phyloP scores from a whole-genome alignment of 2,888 invertebrate species.

The Tanypteryx hageni region DNA sequence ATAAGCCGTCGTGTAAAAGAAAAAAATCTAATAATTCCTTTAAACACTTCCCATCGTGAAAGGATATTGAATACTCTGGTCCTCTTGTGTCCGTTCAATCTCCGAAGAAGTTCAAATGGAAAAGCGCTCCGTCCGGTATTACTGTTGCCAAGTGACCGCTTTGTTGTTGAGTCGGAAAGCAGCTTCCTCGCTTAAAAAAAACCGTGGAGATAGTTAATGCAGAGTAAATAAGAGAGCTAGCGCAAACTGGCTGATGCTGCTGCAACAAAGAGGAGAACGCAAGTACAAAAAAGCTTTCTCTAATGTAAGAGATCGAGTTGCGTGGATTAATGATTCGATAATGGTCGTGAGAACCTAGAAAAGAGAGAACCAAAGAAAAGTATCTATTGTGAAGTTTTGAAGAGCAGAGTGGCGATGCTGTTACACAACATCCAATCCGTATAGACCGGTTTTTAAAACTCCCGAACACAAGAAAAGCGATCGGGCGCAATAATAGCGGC shows the following conservation, averaged over 20 bases:
- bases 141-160: neutral
- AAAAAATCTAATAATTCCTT: neutral
- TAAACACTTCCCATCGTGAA: neutral
- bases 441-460: neutral
- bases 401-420: neutral
- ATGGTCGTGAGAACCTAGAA: constrained; percentile 26
- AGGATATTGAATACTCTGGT: neutral
- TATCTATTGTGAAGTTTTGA: neutral
- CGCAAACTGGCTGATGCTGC: neutral
- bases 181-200: constrained; percentile 16
- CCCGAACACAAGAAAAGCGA: neutral
- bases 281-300: neutral
- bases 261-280: neutral
- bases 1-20: neutral
- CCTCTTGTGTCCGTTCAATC: neutral
- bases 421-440: neutral
- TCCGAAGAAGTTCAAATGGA: neutral
- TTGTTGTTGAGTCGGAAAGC: constrained; percentile 8
- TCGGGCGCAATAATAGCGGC: constrained; percentile 1
- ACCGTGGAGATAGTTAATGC: constrained; percentile 37
- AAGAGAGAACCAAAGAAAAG: neutral
- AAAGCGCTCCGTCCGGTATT: neutral
- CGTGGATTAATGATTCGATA: constrained; percentile 56
- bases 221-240: constrained; percentile 42
- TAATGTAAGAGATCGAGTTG: constrained; percentile 13